Conservation (phyloP, 1,140 invertebrate species). For the Heliothis virescens region DNA sequence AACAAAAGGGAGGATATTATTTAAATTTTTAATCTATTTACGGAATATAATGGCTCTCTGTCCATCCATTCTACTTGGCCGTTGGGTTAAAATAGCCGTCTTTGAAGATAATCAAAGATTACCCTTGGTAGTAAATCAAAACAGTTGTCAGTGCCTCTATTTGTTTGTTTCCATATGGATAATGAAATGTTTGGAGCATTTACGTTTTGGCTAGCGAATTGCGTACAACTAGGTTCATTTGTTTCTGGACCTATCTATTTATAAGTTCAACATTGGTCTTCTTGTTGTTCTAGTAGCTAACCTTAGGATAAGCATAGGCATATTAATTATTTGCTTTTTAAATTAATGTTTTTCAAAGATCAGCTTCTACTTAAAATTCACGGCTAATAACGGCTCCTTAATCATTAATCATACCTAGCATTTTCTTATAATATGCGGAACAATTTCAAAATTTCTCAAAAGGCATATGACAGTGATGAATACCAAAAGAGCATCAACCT, state of each 20-base stretch:
- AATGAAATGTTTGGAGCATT: conserved; percentile 18
- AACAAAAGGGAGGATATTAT: no score
- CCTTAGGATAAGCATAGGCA: no score
- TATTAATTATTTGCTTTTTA: no score
- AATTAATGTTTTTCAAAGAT: no score
- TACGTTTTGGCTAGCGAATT: not conserved
- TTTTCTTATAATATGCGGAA: not conserved
- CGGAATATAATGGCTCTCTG: no score
- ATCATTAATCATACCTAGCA: no score
- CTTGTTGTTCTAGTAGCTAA: no score
- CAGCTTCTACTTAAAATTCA: no score
- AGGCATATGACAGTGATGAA: not conserved
- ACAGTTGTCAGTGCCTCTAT: not conserved
- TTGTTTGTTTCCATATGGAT: not conserved
- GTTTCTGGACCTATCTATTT: not conserved
- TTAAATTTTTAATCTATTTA: no score
- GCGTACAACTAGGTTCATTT: not conserved
- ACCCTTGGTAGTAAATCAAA: conserved; percentile 10
- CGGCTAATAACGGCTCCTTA: no score
- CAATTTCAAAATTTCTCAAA: not conserved
- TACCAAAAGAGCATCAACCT: conserved; percentile 22
- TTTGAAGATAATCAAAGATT: not conserved
- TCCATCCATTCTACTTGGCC: not conserved
- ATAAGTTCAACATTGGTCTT: no score
- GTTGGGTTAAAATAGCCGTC: not conserved